phyloP scores from a whole-genome alignment of 2,797 vertebrate genomes.

The Columba guinea region DNA sequence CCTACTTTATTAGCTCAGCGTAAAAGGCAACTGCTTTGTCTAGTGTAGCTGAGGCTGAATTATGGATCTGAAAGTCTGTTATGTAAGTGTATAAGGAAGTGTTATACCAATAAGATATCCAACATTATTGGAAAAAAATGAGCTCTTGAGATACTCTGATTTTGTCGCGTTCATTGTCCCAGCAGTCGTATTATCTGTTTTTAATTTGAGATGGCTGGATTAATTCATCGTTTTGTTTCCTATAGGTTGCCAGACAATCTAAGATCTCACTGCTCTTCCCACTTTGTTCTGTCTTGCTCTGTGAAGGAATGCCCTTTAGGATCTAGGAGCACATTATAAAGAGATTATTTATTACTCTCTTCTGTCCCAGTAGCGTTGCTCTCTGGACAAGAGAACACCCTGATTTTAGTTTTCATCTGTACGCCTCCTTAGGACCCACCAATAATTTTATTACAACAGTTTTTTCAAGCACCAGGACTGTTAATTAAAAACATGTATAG shows the following conservation, averaged over 20 bases:
- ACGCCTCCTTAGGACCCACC: neutral
- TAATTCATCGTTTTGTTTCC: neutral
- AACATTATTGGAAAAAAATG: neutral
- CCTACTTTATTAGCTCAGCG: neutral
- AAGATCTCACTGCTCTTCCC: neutral
- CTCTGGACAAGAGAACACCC: neutral
- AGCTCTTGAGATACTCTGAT: neutral
- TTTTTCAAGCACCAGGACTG: neutral
- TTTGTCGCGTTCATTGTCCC: neutral
- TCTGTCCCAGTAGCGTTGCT: neutral
- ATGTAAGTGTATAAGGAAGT: neutral
- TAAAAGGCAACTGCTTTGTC: conserved; percentile 3
- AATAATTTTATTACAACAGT: neutral
- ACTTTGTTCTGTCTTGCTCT: neutral
- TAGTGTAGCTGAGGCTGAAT: neutral
- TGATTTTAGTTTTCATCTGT: neutral
- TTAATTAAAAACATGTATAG: neutral
- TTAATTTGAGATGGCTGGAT: neutral
- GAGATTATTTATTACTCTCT: neutral
- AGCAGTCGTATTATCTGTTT: neutral
- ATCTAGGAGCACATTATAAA: neutral
- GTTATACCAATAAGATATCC: neutral
- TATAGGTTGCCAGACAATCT: neutral
- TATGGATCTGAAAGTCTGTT: neutral
- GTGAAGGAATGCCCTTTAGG: neutral